Conservation (phyloP, 2,888 invertebrate species). For the Esperia sulphurella region DNA sequence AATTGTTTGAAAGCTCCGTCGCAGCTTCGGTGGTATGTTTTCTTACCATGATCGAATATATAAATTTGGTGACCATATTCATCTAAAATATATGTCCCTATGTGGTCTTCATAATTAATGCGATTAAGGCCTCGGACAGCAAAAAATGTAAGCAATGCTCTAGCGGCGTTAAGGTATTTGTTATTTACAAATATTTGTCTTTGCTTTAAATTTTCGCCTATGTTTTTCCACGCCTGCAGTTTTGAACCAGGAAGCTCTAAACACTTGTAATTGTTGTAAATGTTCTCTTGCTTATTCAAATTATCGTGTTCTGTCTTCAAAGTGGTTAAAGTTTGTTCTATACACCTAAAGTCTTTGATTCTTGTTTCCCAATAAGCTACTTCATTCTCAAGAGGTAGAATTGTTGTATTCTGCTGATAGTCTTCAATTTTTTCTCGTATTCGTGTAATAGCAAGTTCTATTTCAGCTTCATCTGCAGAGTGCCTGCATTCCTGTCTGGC, state of each 20-base stretch:
- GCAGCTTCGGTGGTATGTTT: conserved; percentile 40
- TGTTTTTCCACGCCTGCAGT: conserved; percentile 23
- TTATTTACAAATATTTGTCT: conserved; percentile 27
- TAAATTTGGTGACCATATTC: conserved; percentile 58
- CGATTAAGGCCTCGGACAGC: conserved; percentile 40
- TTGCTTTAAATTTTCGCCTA: conserved; percentile 24
- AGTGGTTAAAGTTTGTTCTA: conserved; percentile 30
- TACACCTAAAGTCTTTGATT: conserved; percentile 34
- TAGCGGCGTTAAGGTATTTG: conserved; percentile 32
- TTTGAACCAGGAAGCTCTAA: conserved; percentile 31
- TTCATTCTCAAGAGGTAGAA: conserved; percentile 36
- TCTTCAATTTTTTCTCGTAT: conserved; percentile 37
- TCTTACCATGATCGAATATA: conserved; percentile 38
- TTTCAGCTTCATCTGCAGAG: conserved; percentile 38
- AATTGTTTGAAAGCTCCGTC: conserved; percentile 36
- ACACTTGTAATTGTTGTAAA: conserved; percentile 25
- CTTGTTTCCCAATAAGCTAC: conserved; percentile 36
- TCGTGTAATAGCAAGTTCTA: conserved; percentile 29
- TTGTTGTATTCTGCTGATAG: conserved; percentile 24
- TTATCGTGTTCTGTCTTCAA: conserved; percentile 31
- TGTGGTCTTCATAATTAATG: conserved; percentile 37
- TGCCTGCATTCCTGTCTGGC: conserved; percentile 23
- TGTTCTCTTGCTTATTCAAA: conserved; percentile 26
- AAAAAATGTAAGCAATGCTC: conserved; percentile 48
- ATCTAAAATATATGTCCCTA: conserved; percentile 47